These are phyloP conservation scores for Gymnocypris eckloni DNA, from an alignment of 2,797 vertebrate species.

Conservation along the genomic window DNA sequence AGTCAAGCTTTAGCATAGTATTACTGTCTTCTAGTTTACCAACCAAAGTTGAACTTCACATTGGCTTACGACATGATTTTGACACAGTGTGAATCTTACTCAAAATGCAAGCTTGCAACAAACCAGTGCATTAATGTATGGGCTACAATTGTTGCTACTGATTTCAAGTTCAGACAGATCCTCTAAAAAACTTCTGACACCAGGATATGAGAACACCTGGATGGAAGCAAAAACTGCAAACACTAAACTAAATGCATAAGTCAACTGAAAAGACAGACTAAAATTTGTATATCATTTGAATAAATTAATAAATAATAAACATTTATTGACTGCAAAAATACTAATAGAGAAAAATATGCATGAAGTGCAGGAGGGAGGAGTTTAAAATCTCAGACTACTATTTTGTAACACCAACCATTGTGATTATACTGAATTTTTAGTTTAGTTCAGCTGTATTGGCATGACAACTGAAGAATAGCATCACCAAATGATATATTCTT, in stretches of 20 bases:
- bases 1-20: constrained; percentile 75
- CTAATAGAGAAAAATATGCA: background rate
- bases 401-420: constrained; percentile 9
- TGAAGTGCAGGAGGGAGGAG: background rate
- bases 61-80: constrained; percentile 8
- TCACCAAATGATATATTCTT: background rate
- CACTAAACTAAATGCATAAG: background rate
- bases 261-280: background rate
- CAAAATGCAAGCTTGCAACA: background rate
- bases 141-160: background rate
- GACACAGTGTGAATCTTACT: background rate
- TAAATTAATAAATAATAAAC: constrained; percentile 23
- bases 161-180: background rate
- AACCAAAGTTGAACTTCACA: background rate
- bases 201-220: background rate
- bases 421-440: background rate
- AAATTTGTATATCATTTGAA: background rate
- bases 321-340: constrained; percentile 7
- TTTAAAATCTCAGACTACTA: background rate
- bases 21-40: constrained; percentile 49
- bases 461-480: background rate
- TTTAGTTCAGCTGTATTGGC: background rate
- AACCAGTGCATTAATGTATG: background rate
- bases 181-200: background rate
- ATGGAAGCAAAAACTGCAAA: background rate